Conservation (phyloP, 2,888 invertebrate genomes). For the Nesidiocoris tenuis region DNA sequence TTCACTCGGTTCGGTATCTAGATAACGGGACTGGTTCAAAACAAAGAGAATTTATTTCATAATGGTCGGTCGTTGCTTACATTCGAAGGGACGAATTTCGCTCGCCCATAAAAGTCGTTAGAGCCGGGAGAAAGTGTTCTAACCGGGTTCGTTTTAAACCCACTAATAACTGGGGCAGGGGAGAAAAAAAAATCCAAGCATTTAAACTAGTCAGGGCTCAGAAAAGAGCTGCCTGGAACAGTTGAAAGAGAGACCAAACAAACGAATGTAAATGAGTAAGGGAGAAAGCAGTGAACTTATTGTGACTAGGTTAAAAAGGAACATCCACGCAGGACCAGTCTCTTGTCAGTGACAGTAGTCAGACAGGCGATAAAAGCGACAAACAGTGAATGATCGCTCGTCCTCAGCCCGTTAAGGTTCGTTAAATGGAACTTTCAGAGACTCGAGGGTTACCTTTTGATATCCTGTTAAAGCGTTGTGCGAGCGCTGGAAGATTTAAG, state of each 20-base stretch:
- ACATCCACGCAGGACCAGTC: neutral
- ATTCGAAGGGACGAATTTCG: no score
- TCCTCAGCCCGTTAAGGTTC: no score
- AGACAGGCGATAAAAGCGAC: neutral
- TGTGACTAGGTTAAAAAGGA: no score
- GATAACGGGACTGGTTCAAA: no score
- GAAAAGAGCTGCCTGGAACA: neutral
- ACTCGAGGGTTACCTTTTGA: no score
- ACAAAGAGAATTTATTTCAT: no score
- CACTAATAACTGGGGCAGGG: constrained; percentile 3
- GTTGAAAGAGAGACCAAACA: constrained; percentile 16
- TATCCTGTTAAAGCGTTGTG: no score
- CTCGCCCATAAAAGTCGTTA: neutral
- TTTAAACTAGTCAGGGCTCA: constrained; percentile 12
- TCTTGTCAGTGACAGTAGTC: neutral
- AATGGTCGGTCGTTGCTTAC: no score
- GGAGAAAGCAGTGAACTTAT: constrained; percentile 18
- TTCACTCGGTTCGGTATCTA: no score
- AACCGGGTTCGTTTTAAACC: neutral
- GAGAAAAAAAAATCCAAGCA: constrained; percentile 3
- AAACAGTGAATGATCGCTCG: neutral
- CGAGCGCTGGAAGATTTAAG: no score
- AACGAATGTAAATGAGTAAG: constrained; percentile 21
- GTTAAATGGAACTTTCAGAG: no score
- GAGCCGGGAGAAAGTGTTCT: neutral